phyloP scores from a whole-genome alignment of 1,140 invertebrate genomes.

The Lasioglossum baleicum region DNA sequence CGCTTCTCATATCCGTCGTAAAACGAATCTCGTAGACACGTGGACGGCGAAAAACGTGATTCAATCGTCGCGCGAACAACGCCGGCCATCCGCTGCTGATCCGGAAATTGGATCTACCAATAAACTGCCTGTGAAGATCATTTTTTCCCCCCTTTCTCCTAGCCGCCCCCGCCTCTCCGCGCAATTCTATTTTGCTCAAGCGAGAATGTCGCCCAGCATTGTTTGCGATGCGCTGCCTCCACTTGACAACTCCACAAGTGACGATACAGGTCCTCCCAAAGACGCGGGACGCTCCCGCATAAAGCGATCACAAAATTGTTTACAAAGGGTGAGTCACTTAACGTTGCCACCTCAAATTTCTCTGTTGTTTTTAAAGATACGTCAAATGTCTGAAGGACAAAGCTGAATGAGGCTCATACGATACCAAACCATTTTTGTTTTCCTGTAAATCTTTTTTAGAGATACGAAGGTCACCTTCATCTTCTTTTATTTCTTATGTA shows the following conservation, averaged over 20 bases:
- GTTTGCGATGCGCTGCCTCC: constrained; percentile 21
- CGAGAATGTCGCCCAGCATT: constrained; percentile 3
- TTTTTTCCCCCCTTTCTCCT: constrained; percentile 32
- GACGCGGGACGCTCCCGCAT: too few species aligned
- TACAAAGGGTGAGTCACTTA: too few species aligned
- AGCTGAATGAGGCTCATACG: too few species aligned
- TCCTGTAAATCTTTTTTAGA: too few species aligned
- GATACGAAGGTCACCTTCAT: too few species aligned
- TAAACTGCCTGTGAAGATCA: constrained; percentile 56
- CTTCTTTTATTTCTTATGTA: too few species aligned
- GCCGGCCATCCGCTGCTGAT: constrained; percentile 37
- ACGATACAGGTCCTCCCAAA: not conserved
- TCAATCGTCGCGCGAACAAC: constrained; percentile 49
- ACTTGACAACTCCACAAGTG: not conserved
- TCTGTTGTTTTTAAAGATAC: too few species aligned
- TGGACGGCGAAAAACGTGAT: constrained; percentile 32
- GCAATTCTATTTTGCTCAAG: constrained; percentile 9
- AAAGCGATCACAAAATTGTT: too few species aligned
- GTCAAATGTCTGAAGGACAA: too few species aligned
- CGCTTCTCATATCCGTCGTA: constrained; percentile 43
- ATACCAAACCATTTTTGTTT: too few species aligned
- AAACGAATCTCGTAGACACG: constrained; percentile 34
- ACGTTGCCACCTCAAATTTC: too few species aligned
- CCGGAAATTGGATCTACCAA: constrained; percentile 64
- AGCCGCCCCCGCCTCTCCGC: not conserved